phyloP scores from a whole-genome alignment of 2,113 vertebrate genomes.

The Osmerus mordax region DNA sequence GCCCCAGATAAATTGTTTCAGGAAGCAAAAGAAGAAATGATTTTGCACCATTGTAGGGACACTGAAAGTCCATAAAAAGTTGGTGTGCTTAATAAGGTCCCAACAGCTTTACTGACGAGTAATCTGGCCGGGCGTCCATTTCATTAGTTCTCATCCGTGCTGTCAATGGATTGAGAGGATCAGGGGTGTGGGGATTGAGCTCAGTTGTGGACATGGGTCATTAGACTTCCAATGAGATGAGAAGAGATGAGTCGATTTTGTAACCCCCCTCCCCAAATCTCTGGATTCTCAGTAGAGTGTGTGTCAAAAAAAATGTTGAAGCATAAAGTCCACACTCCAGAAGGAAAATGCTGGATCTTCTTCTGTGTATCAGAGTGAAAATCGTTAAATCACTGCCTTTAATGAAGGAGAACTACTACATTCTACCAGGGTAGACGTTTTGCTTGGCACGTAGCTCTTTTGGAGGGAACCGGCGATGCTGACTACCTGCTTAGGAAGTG shows the following conservation, averaged over 20 bases:
- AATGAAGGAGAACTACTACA: too few species aligned
- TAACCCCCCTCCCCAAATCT: background rate
- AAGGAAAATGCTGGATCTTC: too few species aligned
- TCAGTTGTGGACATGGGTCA: constrained; percentile 3
- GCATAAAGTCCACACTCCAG: too few species aligned
- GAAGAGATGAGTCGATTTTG: background rate
- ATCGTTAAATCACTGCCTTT: too few species aligned
- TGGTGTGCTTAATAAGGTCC: background rate
- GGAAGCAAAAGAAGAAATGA: background rate
- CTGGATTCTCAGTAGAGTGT: background rate
- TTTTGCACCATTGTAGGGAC: background rate
- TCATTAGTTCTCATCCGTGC: background rate
- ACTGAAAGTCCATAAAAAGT: background rate
- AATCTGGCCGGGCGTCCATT: background rate
- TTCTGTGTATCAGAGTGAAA: too few species aligned
- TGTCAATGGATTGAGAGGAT: constrained; percentile 9
- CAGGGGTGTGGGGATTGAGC: background rate
- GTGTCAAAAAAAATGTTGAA: background rate
- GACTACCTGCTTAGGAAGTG: constrained; percentile 3
- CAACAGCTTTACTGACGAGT: background rate
- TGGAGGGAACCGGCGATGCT: background rate
- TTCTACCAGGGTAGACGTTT: too few species aligned
- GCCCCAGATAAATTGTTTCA: background rate
- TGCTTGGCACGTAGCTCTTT: background rate
- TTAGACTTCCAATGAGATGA: background rate